phyloP scores from a whole-genome alignment of 23 tunicate genomes.

The Styela clava region DNA sequence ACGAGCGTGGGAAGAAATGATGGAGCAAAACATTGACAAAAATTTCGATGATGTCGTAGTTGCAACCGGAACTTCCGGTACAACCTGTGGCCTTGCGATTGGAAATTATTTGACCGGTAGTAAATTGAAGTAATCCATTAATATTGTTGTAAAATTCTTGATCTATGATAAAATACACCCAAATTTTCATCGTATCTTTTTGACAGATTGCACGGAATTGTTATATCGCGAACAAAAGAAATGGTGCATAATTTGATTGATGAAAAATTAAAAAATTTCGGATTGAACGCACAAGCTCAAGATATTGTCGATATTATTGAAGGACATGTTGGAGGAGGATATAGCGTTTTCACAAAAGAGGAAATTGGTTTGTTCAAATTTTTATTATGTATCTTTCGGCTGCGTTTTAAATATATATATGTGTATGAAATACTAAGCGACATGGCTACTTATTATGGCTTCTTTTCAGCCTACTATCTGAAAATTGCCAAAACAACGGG shows the following conservation, averaged over 20 bases:
- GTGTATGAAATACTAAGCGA: background rate
- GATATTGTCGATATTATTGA: slow-evolving; percentile 76
- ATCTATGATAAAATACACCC: too few species aligned
- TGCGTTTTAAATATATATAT: background rate
- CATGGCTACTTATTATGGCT: background rate
- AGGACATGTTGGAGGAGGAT: slow-evolving; percentile 84
- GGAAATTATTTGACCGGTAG: slow-evolving; percentile 71
- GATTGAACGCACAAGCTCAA: slow-evolving; percentile 30
- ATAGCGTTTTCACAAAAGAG: slow-evolving; percentile 51
- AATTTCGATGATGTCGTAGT: slow-evolving; percentile 59
- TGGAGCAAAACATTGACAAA: slow-evolving; percentile 35
- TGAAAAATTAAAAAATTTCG: slow-evolving; percentile 45
- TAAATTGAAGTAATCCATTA: slow-evolving; percentile 53
- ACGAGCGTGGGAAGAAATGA: slow-evolving; percentile 82
- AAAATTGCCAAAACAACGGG: slow-evolving; percentile 53
- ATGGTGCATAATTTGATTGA: slow-evolving; percentile 58
- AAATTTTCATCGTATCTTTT: background rate
- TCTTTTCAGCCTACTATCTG: slow-evolving; percentile 25
- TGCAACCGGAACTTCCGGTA: slow-evolving; percentile 85
- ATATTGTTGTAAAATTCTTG: too few species aligned
- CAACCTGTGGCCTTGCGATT: slow-evolving; percentile 67
- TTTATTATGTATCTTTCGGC: background rate
- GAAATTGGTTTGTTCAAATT: slow-evolving; percentile 21
- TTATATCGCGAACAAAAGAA: slow-evolving; percentile 47
- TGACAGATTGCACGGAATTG: slow-evolving; percentile 67